phyloP scores from a whole-genome alignment of 2,888 invertebrate genomes.

The Megamerina dolium region DNA sequence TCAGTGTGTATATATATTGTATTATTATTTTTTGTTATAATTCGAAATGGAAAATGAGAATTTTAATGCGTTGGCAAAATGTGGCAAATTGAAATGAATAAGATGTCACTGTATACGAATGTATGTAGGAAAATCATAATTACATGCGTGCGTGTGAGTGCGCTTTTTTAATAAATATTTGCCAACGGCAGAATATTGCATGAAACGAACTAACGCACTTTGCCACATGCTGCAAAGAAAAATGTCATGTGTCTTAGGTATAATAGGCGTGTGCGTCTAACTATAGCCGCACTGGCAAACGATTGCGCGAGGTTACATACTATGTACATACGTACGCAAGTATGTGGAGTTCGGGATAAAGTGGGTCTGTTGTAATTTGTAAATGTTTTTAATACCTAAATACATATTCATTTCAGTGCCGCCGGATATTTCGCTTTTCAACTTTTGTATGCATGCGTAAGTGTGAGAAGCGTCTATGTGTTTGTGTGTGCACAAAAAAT shows the following conservation, averaged over 20 bases:
- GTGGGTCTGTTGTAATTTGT: too few species aligned
- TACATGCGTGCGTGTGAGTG: constrained; percentile 2
- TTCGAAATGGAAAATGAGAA: not conserved
- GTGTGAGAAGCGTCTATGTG: too few species aligned
- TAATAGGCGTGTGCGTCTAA: too few species aligned
- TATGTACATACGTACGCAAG: not conserved
- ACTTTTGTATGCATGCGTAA: too few species aligned
- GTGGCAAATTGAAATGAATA: constrained; percentile 26
- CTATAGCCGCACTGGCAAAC: too few species aligned
- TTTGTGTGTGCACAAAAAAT: too few species aligned
- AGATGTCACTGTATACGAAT: not conserved
- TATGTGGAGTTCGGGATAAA: not conserved
- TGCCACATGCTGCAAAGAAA: constrained; percentile 3
- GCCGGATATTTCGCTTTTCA: too few species aligned
- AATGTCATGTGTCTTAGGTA: too few species aligned
- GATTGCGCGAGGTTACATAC: too few species aligned
- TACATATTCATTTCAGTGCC: too few species aligned
- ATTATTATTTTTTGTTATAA: not conserved
- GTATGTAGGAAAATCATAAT: not conserved
- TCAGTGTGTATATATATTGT: too few species aligned
- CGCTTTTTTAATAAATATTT: constrained; percentile 24
- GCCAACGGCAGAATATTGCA: constrained; percentile 26
- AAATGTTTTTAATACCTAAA: too few species aligned
- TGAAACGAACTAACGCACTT: constrained; percentile 15
- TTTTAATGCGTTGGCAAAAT: constrained; percentile 26